These are phyloP conservation scores for Nycticebus coucang DNA, from an alignment of 2,113 vertebrate genomes.

Conservation along the genomic window DNA sequence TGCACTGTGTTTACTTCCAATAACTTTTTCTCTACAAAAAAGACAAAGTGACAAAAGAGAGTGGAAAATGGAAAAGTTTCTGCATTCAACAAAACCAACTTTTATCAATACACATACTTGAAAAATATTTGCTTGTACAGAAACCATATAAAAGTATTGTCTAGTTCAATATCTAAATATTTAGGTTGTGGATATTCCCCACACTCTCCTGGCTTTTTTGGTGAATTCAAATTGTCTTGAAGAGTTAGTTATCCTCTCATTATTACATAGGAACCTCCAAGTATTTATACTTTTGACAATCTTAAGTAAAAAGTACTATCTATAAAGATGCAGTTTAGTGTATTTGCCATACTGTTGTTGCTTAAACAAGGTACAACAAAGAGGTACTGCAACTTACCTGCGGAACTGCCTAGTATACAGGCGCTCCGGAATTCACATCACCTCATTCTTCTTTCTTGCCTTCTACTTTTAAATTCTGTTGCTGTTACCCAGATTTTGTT, in stretches of 20 bases:
- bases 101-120: background rate
- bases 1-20: conserved; percentile 3
- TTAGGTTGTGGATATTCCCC: background rate
- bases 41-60: background rate
- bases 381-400: conserved; percentile 56
- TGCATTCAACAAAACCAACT: conserved; percentile 4
- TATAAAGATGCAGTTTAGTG: conserved; percentile 69
- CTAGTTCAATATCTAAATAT: background rate
- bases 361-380: conserved; percentile 71
- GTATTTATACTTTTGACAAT: conserved; percentile 47
- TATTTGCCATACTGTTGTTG: conserved; percentile 43
- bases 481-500: conserved; percentile 26
- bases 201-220: conserved; percentile 31
- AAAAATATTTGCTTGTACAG: background rate
- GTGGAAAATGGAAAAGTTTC: background rate
- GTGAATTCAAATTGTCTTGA: conserved; percentile 77
- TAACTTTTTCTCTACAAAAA: background rate
- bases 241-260: conserved; percentile 63
- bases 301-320: conserved; percentile 67
- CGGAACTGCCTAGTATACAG: conserved; percentile 60
- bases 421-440: conserved; percentile 51
- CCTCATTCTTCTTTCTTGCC: background rate
- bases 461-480: conserved; percentile 53
- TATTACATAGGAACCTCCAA: conserved; percentile 59
- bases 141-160: background rate